Evolutionary conservation across 2,797 vertebrate genomes (phyloP), one percentile per base, ranked within the genome.

Genomic region (Sylvilagus floridanus): DNA sequence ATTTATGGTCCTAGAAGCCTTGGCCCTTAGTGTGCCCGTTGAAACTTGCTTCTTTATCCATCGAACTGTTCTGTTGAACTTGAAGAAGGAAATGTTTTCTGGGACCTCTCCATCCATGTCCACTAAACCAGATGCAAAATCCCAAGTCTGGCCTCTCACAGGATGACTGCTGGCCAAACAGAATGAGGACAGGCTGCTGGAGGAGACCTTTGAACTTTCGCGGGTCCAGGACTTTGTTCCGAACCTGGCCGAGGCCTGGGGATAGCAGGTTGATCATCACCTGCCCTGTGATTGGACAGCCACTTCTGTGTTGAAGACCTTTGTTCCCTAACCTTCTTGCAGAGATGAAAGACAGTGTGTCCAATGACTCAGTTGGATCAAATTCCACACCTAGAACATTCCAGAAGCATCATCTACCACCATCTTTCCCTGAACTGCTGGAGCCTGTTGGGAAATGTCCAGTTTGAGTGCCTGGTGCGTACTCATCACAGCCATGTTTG

Each of bases 181-280:
- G 76, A 37, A 88, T 7, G n/a, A 78, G 60, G 37, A 30, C 62
- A 11, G 30, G 60, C 14, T 82, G 60, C 52, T 7, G 16, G 50
- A 37, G 10, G 37, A 87, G 22, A 24, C 50, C 76, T 30, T 47
- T 14, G 63, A 79, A 63, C 66, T 32, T 73, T 47, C 66, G n/a
- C 24, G 50, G 62, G 21, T 26, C 47, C 68, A 69, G 86, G 68
- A 78, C 93, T 96, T 91, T 91, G 77, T 69, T 95, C 75, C 63
- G 32, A 95, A 37, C 65, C 83, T 81, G 47, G 54, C 52, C 57
- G 75, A 81, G 35, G 9, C 42, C 65, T 69, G 3, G 42, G 68
- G 42, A 37, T 66, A 77, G 1, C 42, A 75, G 71, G 54, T 77
- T 2, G 8, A 0, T 72, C 47, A 63, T 91, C 65, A 30, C 37